Evolutionary conservation across 2,797 vertebrate species (phyloP), one percentile per base, ranked within the genome.

Genomic region (Eupleurogrammus muticus): DNA sequence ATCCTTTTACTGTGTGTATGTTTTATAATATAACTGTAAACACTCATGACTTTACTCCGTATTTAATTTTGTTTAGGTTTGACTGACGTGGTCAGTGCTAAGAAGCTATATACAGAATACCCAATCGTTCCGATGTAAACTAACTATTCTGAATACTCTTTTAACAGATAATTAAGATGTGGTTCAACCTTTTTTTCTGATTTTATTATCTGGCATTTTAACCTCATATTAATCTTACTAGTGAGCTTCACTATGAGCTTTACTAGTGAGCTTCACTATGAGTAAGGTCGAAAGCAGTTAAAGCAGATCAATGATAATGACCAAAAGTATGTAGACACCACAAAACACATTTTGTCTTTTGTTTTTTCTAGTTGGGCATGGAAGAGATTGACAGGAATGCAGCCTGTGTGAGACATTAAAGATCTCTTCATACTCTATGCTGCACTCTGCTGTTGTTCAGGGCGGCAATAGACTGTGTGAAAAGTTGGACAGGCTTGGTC

Each of bases 11-110:
- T 83, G 80, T 87, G 83, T 89, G 83, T 89, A 72, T 88, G 85
- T 89, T 90, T 92, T 92, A 87, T 90, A 89, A 88, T 86, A 84
- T 87, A 81, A 88, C 85, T 92, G 82, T 88, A 89, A 89, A 92
- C 86, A 88, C 80, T 85, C 84, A 81, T 77, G 77, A 84, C 70
- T 85, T 79, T 81, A 86, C 72, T 83, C 78, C 81, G 66, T 87
- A 90, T 91, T 89, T 89, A 89, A 80, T 81, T 64, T 59, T 70
- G 42, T 85, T 73, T 84, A 69, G 77, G 20, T 80, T 76, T 56
- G 48, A 70, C 67, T 73, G 79, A 61, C 62, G 34, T 28, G 59
- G 57, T 85, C 79, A 75, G 75, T 70, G 57, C 49, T 58, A 56
- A 83, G 50, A 72, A 80, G 65, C 36, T 72, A 56, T 52, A 67